Conservation (phyloP, 2,888 invertebrate genomes). For the Neocrepidodera transversa region DNA sequence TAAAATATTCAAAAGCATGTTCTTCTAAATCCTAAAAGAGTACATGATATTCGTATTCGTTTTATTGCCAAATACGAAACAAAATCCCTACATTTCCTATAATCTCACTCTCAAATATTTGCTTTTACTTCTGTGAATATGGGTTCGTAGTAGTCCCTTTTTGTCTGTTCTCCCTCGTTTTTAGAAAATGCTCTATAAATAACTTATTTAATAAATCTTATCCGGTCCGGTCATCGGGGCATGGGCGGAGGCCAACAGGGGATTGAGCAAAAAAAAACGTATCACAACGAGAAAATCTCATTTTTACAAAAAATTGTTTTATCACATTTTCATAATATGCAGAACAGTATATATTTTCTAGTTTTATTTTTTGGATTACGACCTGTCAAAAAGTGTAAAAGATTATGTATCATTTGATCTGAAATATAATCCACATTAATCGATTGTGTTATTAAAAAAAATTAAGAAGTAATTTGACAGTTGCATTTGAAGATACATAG, state of each 20-base stretch:
- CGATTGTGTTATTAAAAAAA: no score
- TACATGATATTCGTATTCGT: slow-evolving; percentile 9
- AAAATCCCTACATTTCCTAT: slow-evolving; percentile 24
- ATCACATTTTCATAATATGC: no score
- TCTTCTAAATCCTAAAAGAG: slow-evolving; percentile 13
- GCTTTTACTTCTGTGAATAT: slow-evolving; percentile 28
- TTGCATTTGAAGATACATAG: no score
- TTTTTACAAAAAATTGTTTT: no score
- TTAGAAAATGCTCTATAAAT: slow-evolving; percentile 31
- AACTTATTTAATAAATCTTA: slow-evolving; percentile 37
- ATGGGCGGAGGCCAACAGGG: not conserved
- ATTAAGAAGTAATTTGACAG: no score
- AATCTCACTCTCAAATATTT: slow-evolving; percentile 31
- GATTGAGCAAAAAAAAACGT: no score
- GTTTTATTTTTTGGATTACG: no score
- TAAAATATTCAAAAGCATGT: slow-evolving; percentile 18
- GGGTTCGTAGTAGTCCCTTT: slow-evolving; percentile 2
- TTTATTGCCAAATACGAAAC: slow-evolving; percentile 10
- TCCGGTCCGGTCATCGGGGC: not conserved
- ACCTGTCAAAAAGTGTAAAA: no score
- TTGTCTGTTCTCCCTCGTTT: slow-evolving; percentile 12
- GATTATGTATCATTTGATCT: no score
- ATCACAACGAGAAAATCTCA: no score
- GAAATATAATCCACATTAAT: no score
- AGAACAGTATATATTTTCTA: no score